Evolutionary conservation across 2,113 vertebrate genomes (phyloP), one percentile per base, ranked within the genome.

Genomic region (Anguilla rostrata): DNA sequence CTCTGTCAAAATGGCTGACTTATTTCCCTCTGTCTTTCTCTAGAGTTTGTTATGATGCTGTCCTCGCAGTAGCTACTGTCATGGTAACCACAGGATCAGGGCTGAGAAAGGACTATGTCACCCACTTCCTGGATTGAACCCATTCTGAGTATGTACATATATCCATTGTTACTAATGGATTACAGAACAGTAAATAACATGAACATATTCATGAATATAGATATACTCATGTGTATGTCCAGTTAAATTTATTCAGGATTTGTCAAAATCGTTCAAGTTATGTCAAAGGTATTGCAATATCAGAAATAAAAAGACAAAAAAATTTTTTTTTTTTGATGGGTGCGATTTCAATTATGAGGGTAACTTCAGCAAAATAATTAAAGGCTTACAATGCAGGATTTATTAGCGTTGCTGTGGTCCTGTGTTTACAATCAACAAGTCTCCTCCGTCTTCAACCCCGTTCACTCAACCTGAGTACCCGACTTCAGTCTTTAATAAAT

Each of bases 11-110:
- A 66, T 3, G 3, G 3, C 18, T 6, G 26, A 66, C 87, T 22
- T 85, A 18, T 40, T 49, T 71, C 16, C 46, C 39, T 53, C 80
- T 41, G 34, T 86, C 71, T 2, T 89, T 40, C 85, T 88, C 6
- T 87, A 96, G 95, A 96, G 90, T 96, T 95, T 84, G 95, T 95
- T 56, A 96, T 95, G 95, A 96, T 96, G 95, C 93, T 96, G 34
- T 95, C 95, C 46, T 91, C 95, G 53, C 93, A 86, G 84, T 96
- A 93, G 88, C 40, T 12, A 26, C 26, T 39, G 63, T 84, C 14
- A 18, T 71, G 6, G 41, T 43, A 2, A 5, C 5, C 11, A 7
- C 66, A 8, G 41, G 12, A 2, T 26, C 84, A 41, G 5, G 41
- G 34, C 78, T 41, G 49, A 29, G 18, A 78, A 81, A 4, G 53